A percentile compares a stretch with the other conserved stretches of the same genome.
Evolutionary conservation across 2,888 invertebrate species (phyloP).

Genomic region (Keiferia lycopersicella): DNA sequence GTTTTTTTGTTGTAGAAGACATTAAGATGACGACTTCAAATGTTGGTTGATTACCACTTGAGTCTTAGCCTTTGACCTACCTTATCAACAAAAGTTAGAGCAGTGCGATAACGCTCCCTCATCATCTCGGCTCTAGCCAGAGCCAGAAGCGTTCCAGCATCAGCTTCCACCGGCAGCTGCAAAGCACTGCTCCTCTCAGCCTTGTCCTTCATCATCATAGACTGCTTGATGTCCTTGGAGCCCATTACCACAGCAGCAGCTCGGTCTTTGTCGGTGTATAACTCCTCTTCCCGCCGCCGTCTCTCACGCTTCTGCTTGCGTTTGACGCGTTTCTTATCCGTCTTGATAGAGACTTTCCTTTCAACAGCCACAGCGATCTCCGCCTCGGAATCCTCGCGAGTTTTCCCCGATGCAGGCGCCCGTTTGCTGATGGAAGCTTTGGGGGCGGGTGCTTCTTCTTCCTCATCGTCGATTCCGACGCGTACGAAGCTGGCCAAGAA

Average conservation of each 20-base stretch:
- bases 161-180: slow-evolving; percentile 89
- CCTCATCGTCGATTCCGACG: slow-evolving; percentile 83
- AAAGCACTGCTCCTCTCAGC: slow-evolving; percentile 87
- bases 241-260: slow-evolving; percentile 95
- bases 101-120: slow-evolving; percentile 86
- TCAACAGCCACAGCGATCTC: slow-evolving; percentile 59
- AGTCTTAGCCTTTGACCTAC: slow-evolving; percentile 57
- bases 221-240: slow-evolving; percentile 93
- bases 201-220: slow-evolving; percentile 88
- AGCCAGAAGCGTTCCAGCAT: slow-evolving; percentile 88
- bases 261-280: slow-evolving; percentile 94
- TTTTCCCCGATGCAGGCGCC: slow-evolving; percentile 54
- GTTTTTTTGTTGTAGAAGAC: too few species aligned
- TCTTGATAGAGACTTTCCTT: slow-evolving; percentile 63
- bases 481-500: slow-evolving; percentile 90
- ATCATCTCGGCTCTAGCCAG: slow-evolving; percentile 89
- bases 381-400: slow-evolving; percentile 52
- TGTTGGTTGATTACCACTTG: background rate
- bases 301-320: slow-evolving; percentile 67
- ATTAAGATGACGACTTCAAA: too few species aligned
- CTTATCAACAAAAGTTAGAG: slow-evolving; percentile 90
- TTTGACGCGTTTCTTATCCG: slow-evolving; percentile 58
- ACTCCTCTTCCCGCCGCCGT: slow-evolving; percentile 83
- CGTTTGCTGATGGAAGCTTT: slow-evolving; percentile 73
- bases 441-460: slow-evolving; percentile 69